Evolutionary conservation across 1,140 invertebrate species (phyloP).

Genomic region (Drosophila serrata): DNA sequence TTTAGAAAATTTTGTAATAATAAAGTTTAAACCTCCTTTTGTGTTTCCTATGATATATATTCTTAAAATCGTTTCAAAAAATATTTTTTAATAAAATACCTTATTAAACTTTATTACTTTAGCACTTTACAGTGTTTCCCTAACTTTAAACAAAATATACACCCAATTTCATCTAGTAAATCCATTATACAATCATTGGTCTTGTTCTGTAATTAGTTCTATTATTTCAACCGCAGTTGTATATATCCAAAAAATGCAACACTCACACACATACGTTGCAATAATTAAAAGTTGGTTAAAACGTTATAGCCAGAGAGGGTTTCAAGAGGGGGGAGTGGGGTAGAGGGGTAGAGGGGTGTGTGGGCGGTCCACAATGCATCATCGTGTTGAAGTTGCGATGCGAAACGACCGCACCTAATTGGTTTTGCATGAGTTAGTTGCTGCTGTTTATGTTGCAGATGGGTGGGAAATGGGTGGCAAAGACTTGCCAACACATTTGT

Average conservation of each 20-base stretch:
- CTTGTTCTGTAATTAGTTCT: background rate
- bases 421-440: constrained; percentile 74
- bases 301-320: background rate
- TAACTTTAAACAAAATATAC: background rate
- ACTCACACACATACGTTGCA: constrained; percentile 17
- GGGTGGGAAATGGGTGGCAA: constrained; percentile 5
- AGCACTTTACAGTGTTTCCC: too few species aligned
- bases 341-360: background rate
- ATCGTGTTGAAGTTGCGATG: constrained; percentile 66
- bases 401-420: constrained; percentile 76
- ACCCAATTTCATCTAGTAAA: fast-evolving
- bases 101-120: background rate
- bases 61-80: background rate
- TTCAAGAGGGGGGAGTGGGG: too few species aligned
- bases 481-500: constrained; percentile 44
- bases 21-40: background rate
- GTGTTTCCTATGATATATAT: background rate
- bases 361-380: constrained; percentile 33
- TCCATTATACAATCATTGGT: background rate
- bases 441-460: constrained; percentile 16
- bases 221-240: constrained; percentile 4
- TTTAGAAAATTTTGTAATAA: background rate
- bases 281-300: constrained; percentile 61
- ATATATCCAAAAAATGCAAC: background rate
- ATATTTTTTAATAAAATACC: background rate